Percentiles rank a stretch among this genome's conserved stretches.
Conservation (phyloP, 2,113 vertebrate genomes). For the Mirza zaza region DNA sequence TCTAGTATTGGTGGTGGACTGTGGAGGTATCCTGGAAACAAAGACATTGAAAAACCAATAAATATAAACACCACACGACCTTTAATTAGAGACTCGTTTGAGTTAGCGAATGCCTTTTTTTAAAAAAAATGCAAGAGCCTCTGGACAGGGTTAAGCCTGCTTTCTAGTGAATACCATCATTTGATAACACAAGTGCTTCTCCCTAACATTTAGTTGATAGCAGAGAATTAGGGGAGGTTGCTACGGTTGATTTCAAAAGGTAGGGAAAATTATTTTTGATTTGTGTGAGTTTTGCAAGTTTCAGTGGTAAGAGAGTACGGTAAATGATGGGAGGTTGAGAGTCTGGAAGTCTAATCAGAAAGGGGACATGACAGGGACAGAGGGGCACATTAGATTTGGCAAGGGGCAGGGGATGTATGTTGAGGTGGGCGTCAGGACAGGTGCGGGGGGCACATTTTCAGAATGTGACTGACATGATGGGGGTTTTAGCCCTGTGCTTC, state of each 20-base stretch:
- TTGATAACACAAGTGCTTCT: neutral
- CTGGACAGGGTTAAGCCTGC: neutral
- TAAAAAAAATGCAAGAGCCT: neutral
- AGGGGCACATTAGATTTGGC: neutral
- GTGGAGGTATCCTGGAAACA: neutral
- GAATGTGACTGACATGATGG: constrained; percentile 23
- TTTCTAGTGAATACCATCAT: neutral
- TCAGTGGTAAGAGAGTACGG: neutral
- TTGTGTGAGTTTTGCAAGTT: neutral
- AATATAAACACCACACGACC: neutral
- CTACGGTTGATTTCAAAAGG: neutral
- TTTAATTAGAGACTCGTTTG: constrained; percentile 39
- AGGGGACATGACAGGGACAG: neutral
- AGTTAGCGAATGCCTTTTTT: neutral
- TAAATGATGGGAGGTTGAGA: neutral
- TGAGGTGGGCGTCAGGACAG: neutral
- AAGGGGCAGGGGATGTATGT: neutral
- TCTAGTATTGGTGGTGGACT: neutral
- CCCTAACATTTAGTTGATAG: neutral
- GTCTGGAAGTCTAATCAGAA: neutral
- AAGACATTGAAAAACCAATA: constrained; percentile 17
- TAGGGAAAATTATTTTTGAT: neutral
- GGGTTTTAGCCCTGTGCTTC: constrained; percentile 80
- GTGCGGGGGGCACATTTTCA: neutral
- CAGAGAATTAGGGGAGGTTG: neutral